Percentiles rank a stretch among this genome's conserved stretches.
These are phyloP conservation scores for Aricia agestis DNA, from an alignment of 1,140 invertebrate species.

Conservation along the genomic window DNA sequence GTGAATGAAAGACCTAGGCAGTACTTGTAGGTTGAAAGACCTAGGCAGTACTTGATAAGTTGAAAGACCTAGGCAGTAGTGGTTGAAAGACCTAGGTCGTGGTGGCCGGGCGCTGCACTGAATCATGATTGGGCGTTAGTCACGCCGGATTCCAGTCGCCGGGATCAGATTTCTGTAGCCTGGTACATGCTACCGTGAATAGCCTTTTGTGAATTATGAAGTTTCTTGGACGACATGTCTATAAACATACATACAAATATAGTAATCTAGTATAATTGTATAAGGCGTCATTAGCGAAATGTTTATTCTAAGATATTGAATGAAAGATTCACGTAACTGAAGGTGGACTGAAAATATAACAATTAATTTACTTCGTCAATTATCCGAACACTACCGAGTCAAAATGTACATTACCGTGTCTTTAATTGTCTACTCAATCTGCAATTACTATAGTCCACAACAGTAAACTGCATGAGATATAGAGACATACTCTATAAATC, in stretches of 20 bases:
- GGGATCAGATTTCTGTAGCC: constrained; percentile 25
- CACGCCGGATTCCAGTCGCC: constrained; percentile 36
- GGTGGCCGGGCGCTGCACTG: constrained; percentile 36
- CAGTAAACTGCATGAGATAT: background rate
- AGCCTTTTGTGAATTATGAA: background rate
- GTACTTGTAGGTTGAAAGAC: constrained; percentile 15
- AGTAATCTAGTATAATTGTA: too few relatives aligned
- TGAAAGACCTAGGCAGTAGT: constrained; percentile 22
- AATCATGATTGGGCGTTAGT: constrained; percentile 56
- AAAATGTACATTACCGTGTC: too few relatives aligned
- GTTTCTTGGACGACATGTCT: background rate
- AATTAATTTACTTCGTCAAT: too few relatives aligned
- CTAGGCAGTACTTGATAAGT: constrained; percentile 17
- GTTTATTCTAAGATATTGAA: too few relatives aligned
- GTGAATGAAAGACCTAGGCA: too few relatives aligned
- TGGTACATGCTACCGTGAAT: background rate
- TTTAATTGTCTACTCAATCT: too few relatives aligned
- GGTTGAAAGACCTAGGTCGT: constrained; percentile 32
- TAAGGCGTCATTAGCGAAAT: too few relatives aligned
- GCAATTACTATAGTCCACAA: background rate
- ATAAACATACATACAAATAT: too few relatives aligned
- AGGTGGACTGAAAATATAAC: too few relatives aligned
- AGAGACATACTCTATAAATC: background rate
- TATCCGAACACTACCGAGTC: too few relatives aligned
- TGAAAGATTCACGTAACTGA: too few relatives aligned